A percentile compares a stretch with the other conserved stretches of the same genome.
These are phyloP conservation scores for Gymnocypris eckloni DNA, from an alignment of 2,797 vertebrate species.

Conservation along the genomic window DNA sequence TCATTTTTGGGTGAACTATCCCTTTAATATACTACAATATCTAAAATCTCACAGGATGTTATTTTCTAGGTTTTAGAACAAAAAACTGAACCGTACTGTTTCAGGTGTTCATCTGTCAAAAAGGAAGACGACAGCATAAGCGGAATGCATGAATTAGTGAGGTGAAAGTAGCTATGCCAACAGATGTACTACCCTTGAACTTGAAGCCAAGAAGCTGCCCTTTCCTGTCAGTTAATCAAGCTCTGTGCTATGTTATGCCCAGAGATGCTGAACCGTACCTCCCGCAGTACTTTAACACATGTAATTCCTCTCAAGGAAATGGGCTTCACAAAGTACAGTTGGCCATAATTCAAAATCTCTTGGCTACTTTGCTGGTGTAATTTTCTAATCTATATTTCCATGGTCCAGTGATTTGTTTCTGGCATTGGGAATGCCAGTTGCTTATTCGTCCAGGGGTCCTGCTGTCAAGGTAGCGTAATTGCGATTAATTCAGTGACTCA, in stretches of 20 bases:
- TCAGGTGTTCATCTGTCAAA: not conserved
- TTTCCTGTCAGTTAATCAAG: not conserved
- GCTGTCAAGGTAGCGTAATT: slow-evolving; percentile 35
- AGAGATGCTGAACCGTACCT: slow-evolving; percentile 5
- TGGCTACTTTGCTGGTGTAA: slow-evolving; percentile 19
- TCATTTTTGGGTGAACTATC: too few relatives aligned
- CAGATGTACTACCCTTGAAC: slow-evolving; percentile 16
- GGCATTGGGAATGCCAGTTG: not conserved
- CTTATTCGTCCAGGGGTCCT: slow-evolving; percentile 12
- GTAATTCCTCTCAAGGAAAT: not conserved
- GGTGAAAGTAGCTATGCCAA: slow-evolving; percentile 16
- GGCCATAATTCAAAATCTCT: slow-evolving; percentile 8
- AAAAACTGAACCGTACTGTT: not conserved
- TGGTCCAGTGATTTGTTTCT: slow-evolving; percentile 11
- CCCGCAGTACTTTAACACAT: not conserved
- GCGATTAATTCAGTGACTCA: slow-evolving; percentile 30
- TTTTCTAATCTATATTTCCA: slow-evolving; percentile 9
- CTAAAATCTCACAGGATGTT: not conserved
- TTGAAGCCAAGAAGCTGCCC: not conserved
- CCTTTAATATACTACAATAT: not conserved
- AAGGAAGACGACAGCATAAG: not conserved
- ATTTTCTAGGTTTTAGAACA: not conserved
- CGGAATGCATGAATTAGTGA: not conserved
- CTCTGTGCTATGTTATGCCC: not conserved
- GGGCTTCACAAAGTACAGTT: not conserved